phyloP scores from a whole-genome alignment of 1,140 invertebrate genomes.

The Hyles euphorbiae region DNA sequence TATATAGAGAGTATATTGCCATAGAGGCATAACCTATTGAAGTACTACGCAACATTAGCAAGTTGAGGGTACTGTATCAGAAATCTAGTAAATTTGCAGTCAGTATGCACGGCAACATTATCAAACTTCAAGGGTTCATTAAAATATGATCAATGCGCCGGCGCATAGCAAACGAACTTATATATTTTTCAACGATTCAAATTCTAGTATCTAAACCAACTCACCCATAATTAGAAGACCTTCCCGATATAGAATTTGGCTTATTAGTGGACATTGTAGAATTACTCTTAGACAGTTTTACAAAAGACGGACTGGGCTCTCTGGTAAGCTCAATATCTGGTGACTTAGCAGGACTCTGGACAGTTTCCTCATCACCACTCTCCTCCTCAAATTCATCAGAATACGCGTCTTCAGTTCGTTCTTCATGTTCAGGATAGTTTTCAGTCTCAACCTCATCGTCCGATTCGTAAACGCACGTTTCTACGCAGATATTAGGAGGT shows the following conservation, averaged over 20 bases:
- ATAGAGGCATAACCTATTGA: too few relatives aligned
- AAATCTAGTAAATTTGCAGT: too few relatives aligned
- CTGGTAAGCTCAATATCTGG: slow-evolving; percentile 17
- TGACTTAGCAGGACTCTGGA: slow-evolving; percentile 24
- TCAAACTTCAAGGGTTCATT: too few relatives aligned
- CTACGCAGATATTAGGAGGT: slow-evolving; percentile 61
- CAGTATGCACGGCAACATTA: too few relatives aligned
- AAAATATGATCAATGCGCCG: too few relatives aligned
- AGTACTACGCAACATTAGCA: too few relatives aligned
- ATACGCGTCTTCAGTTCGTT: slow-evolving; percentile 38
- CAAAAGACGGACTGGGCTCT: slow-evolving; percentile 22
- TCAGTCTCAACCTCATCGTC: slow-evolving; percentile 40
- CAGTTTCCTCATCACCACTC: slow-evolving; percentile 40
- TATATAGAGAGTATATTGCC: too few relatives aligned
- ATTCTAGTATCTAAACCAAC: slow-evolving; percentile 7
- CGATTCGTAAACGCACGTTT: slow-evolving; percentile 56
- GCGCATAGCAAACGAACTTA: too few relatives aligned
- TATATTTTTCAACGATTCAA: too few relatives aligned
- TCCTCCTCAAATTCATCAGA: slow-evolving; percentile 73
- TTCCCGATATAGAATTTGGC: slow-evolving; percentile 40
- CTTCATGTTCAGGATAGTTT: slow-evolving; percentile 28
- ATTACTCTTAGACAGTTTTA: slow-evolving; percentile 55
- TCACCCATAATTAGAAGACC: slow-evolving; percentile 56
- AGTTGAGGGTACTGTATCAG: too few relatives aligned
- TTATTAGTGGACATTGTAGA: slow-evolving; percentile 48